Percentiles rank a stretch among this genome's conserved stretches.
Conservation (phyloP, 1,140 invertebrate species). For the Tetramorium parvispinum region DNA sequence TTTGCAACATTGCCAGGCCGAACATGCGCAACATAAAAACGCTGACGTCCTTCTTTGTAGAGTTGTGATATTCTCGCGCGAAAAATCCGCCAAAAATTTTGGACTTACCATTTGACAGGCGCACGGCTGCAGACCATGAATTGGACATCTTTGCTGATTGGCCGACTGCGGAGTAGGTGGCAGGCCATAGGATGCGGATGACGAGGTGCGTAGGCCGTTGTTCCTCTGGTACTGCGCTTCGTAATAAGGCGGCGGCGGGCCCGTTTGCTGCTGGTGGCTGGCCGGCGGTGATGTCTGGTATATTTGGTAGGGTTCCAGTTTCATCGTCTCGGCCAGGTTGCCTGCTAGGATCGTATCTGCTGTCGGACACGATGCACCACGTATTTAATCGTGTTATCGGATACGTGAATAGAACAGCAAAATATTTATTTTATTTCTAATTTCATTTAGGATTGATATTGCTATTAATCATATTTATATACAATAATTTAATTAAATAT, state of each 20-base stretch:
- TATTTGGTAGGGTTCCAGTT: constrained; percentile 89
- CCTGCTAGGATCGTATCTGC: constrained; percentile 86
- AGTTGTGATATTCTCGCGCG: constrained; percentile 10
- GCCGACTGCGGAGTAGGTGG: constrained; percentile 82
- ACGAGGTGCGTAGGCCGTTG: constrained; percentile 84
- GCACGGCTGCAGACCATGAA: constrained; percentile 89
- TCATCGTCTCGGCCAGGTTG: constrained; percentile 94
- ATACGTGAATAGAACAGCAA: background rate
- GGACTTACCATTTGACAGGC: constrained; percentile 85
- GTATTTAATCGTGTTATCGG: constrained; percentile 37
- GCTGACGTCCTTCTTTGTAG: constrained; percentile 48
- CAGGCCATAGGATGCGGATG: constrained; percentile 85
- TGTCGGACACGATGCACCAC: constrained; percentile 1
- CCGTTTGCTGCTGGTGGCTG: constrained; percentile 86
- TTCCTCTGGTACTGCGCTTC: constrained; percentile 83
- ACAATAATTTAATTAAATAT: too few species aligned
- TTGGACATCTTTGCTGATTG: constrained; percentile 86
- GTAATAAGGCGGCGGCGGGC: constrained; percentile 85
- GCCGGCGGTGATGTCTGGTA: constrained; percentile 82
- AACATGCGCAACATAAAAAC: constrained; percentile 58
- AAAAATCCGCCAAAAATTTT: constrained; percentile 50
- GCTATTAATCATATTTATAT: background rate
- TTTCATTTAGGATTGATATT: background rate
- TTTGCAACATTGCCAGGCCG: constrained; percentile 60
- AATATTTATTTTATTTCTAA: background rate